Percentiles rank a stretch among this genome's conserved stretches.
phyloP scores from a whole-genome alignment of 2,888 invertebrate genomes.

The Cheilosia impressa region DNA sequence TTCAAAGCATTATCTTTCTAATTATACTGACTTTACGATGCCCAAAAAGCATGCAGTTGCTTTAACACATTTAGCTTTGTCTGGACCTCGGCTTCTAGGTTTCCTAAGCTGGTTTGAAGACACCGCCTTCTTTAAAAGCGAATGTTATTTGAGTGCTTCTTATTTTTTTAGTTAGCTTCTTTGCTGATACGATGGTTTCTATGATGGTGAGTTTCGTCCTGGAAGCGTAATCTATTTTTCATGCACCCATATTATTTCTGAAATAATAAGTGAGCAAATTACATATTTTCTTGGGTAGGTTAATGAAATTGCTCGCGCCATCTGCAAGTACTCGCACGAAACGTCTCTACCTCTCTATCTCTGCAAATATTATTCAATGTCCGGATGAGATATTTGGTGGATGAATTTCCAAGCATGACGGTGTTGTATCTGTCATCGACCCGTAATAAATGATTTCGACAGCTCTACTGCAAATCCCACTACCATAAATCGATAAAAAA shows the following conservation, averaged over 20 bases:
- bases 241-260: background rate
- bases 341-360: constrained; percentile 39
- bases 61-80: no score
- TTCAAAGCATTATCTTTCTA: no score
- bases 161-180: no score
- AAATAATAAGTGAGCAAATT: background rate
- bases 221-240: background rate
- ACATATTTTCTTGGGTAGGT: background rate
- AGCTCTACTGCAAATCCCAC: constrained; percentile 42
- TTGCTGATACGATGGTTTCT: no score
- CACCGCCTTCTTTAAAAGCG: no score
- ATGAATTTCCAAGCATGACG: constrained; percentile 56
- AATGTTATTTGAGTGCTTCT: no score
- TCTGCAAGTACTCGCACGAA: constrained; percentile 62
- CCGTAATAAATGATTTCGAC: constrained; percentile 56
- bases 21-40: no score
- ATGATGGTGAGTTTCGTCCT: no score
- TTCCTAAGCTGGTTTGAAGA: no score
- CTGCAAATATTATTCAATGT: constrained; percentile 41
- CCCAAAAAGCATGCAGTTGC: no score
- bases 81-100: no score
- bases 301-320: constrained; percentile 14
- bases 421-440: constrained; percentile 56
- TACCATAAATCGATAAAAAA: constrained; percentile 46
- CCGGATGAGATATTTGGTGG: constrained; percentile 22